Evolutionary conservation across 2,888 invertebrate species (phyloP).

Genomic region (Lysandra bellargus): DNA sequence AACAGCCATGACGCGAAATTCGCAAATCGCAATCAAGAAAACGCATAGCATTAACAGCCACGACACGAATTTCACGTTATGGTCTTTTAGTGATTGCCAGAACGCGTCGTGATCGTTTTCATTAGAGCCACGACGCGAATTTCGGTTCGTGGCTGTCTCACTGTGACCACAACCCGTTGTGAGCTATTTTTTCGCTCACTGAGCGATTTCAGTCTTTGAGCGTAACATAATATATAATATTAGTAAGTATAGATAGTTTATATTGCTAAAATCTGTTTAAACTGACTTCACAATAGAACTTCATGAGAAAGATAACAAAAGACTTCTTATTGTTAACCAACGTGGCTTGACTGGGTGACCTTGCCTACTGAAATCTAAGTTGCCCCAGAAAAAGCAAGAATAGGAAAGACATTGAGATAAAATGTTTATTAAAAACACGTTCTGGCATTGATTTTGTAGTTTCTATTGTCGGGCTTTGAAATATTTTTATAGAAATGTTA

Average conservation of each 20-base stretch:
- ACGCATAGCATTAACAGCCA: too few species aligned
- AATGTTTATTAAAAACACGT: neutral
- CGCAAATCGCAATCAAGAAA: too few species aligned
- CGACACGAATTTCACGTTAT: too few species aligned
- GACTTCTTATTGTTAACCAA: constrained; percentile 28
- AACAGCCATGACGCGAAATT: too few species aligned
- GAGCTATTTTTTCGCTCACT: too few species aligned
- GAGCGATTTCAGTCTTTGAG: too few species aligned
- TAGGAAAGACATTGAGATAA: neutral
- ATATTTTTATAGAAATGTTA: neutral
- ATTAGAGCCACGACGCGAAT: too few species aligned
- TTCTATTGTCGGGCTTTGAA: neutral
- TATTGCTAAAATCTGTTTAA: neutral
- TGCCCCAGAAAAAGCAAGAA: constrained; percentile 10
- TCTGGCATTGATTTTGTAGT: neutral
- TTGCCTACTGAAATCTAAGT: constrained; percentile 23
- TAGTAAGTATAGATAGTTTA: neutral
- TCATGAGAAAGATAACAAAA: constrained; percentile 28
- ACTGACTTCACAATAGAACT: neutral
- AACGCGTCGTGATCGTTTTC: too few species aligned
- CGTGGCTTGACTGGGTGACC: constrained; percentile 29
- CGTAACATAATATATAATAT: too few species aligned
- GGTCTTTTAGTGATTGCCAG: too few species aligned
- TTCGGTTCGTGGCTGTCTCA: too few species aligned
- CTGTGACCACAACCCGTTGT: too few species aligned